Conservation (phyloP, 2,797 vertebrate species). For the Saxicola maurus region DNA sequence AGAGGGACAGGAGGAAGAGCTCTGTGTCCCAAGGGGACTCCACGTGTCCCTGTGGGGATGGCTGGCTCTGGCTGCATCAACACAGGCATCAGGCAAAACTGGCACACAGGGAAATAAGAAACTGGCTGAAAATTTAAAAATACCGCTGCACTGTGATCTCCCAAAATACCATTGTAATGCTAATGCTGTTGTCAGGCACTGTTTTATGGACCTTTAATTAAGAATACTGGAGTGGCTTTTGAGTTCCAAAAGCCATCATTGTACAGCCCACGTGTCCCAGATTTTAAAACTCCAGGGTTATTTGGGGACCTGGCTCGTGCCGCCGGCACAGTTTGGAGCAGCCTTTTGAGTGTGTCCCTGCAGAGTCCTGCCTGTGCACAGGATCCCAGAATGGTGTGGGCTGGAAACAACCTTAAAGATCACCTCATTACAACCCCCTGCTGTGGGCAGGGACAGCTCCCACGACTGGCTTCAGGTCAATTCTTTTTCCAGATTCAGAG, state of each 20-base stretch:
- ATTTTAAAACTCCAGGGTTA: constrained; percentile 10
- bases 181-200: background rate
- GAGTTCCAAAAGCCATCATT: background rate
- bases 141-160: background rate
- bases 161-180: constrained; percentile 1
- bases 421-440: background rate
- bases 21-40: background rate
- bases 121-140: background rate
- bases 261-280: background rate
- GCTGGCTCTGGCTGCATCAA: background rate
- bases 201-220: constrained; percentile 33
- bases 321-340: background rate
- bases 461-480: background rate
- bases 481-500: background rate
- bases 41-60: background rate
- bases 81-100: background rate
- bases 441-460: background rate
- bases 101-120: background rate
- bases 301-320: constrained; percentile 13
- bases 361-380: background rate
- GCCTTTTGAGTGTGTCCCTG: background rate
- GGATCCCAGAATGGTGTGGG: background rate
- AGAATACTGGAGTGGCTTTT: constrained; percentile 1
- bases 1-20: background rate
- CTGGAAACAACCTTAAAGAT: background rate